Conservation (phyloP, 2,113 vertebrate species). For the Pelmatolapia mariae region DNA sequence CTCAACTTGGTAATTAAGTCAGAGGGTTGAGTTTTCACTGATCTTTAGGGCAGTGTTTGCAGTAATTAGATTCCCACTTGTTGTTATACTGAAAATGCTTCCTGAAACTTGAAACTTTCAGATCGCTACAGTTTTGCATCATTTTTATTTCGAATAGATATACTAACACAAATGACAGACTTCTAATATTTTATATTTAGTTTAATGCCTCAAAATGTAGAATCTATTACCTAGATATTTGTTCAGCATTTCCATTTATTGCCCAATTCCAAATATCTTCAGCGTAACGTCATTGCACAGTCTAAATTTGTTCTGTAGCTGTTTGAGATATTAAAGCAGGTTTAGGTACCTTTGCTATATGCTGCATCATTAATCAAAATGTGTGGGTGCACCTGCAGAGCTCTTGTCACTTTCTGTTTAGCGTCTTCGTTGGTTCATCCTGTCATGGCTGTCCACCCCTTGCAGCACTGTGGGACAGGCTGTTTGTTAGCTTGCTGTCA, state of each 20-base stretch:
- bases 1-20: not conserved
- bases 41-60: not conserved
- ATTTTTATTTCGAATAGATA: not conserved
- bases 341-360: not conserved
- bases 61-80: not conserved
- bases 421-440: not conserved
- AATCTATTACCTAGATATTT: not conserved
- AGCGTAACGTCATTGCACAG: not conserved
- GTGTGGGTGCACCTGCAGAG: not conserved
- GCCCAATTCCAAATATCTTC: not conserved
- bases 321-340: not conserved
- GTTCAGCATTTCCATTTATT: not conserved
- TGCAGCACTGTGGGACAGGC: not conserved
- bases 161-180: not conserved
- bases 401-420: conserved; percentile 7
- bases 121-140: not conserved
- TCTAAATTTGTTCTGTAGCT: not conserved
- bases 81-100: not conserved
- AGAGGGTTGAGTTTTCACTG: not conserved
- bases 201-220: not conserved
- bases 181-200: not conserved
- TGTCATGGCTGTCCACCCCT: conserved; percentile 15
- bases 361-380: not conserved
- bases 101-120: not conserved
- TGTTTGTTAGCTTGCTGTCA: not conserved